These are phyloP conservation scores for Centropus bengalensis DNA, from an alignment of 2,113 vertebrate genomes.

Conservation along the genomic window DNA sequence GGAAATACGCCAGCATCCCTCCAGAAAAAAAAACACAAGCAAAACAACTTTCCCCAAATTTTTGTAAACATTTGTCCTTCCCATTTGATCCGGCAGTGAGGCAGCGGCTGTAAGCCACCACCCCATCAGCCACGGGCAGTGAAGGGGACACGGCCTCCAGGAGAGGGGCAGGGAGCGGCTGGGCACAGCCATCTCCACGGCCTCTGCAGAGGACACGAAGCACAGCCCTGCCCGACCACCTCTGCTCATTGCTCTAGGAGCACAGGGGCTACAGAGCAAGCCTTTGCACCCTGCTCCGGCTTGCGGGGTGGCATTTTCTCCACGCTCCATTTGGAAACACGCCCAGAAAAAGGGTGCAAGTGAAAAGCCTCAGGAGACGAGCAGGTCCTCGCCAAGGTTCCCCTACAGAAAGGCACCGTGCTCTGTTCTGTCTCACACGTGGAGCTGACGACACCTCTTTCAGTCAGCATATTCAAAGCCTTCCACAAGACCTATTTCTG, in stretches of 20 bases:
- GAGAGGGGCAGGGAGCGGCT: background rate
- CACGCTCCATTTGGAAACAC: background rate
- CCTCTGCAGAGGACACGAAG: background rate
- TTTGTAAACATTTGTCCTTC: background rate
- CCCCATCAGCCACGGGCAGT: background rate
- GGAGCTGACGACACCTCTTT: background rate
- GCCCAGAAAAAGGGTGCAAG: background rate
- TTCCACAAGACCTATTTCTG: background rate
- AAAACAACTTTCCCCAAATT: background rate
- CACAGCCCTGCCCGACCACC: background rate
- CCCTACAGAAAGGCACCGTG: background rate
- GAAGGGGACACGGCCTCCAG: background rate
- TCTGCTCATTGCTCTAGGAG: background rate
- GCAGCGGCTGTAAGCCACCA: background rate
- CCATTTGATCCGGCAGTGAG: background rate
- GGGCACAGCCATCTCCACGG: constrained; percentile 6
- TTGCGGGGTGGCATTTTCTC: constrained; percentile 28
- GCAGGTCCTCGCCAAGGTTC: constrained; percentile 20
- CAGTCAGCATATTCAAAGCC: constrained; percentile 6
- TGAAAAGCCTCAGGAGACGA: constrained; percentile 38
- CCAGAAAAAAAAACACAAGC: background rate
- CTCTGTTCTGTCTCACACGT: background rate
- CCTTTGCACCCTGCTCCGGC: constrained; percentile 27
- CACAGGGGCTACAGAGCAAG: background rate
- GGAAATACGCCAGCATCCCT: background rate